Evolutionary conservation across 2,888 invertebrate genomes (phyloP), one percentile per base, ranked within the genome.

Genomic region (Drosophila maculinotata): DNA sequence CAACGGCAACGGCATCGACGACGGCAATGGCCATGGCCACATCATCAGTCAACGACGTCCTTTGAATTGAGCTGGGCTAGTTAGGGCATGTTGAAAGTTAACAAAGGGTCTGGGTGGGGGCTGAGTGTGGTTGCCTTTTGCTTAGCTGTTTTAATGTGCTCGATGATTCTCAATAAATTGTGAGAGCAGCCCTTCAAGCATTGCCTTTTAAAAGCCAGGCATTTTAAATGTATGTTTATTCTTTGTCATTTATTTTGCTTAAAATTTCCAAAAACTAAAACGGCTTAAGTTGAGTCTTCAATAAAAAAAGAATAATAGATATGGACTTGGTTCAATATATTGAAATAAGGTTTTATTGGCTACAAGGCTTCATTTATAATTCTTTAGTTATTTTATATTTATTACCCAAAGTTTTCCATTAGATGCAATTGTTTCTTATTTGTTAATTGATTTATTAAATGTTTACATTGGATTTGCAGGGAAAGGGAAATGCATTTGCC

Each of bases 81-180:
- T 74, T 76, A 57, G 48, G 59, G 77, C 49, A 52, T 49, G 47
- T 59, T 17, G 56, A 67, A 68, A 58, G 14, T 54, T 59, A 41
- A 38, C 42, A 47, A 57, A 33, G 41, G 45, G 30, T 14, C 41
- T 9, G 49, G 28, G 10, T 4, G 44, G 20, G 38, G 31, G 31
- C 17, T 31, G 31, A 47, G 39, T 30, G 41, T 45, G 31, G 45
- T 38, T 30, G 41, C 39, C 14, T 33, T 20, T 51, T 25, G 53
- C 26, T 36, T 62, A 25, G 45, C 41, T 41, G 10, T 66, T 77
- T 77, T 69, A 86, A 86, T 80, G 80, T 59, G 45, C 54, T 63
- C 78, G 65, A 84, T 87, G 87, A 87, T 69, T 75, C 38, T 81
- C 75, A 75, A 81, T 87, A 87, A 87, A 80, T 42, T 52, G 71